Evolutionary conservation across 2,797 vertebrate genomes (phyloP).

Genomic region (Borostomias antarcticus): DNA sequence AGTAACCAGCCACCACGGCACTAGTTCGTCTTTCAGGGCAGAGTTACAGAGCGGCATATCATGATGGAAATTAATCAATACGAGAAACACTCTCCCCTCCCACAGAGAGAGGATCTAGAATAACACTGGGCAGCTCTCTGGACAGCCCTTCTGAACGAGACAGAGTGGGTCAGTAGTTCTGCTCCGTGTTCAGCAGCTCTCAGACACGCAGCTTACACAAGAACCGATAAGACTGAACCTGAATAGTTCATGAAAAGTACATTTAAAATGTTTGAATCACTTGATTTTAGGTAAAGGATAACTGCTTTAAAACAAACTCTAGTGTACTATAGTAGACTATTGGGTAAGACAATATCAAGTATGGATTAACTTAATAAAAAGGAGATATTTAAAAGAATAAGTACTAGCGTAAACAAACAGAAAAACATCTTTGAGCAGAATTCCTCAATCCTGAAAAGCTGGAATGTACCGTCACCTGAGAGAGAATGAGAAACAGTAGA

Average conservation of each 20-base stretch:
- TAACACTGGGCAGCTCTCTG: background rate
- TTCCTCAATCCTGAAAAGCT: constrained; percentile 12
- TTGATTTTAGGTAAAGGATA: background rate
- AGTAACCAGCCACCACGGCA: background rate
- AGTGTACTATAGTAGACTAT: no score
- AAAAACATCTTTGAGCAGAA: background rate
- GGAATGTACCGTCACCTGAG: constrained; percentile 33
- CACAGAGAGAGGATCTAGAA: background rate
- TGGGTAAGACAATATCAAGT: no score
- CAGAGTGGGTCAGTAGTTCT: background rate
- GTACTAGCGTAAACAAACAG: constrained; percentile 18
- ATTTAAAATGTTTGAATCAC: background rate
- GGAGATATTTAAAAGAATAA: constrained; percentile 45
- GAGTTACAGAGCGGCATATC: background rate
- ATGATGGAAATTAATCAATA: constrained; percentile 4
- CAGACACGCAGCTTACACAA: background rate
- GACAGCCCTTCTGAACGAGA: background rate
- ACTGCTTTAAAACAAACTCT: no score
- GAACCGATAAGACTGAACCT: background rate
- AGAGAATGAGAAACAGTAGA: background rate
- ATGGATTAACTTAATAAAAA: no score
- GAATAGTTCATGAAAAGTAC: background rate
- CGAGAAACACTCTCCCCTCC: background rate
- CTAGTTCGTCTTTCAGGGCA: background rate
- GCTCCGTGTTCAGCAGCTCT: background rate